Evolutionary conservation across 2,888 invertebrate species (phyloP).

Genomic region (Orchestes rusci): DNA sequence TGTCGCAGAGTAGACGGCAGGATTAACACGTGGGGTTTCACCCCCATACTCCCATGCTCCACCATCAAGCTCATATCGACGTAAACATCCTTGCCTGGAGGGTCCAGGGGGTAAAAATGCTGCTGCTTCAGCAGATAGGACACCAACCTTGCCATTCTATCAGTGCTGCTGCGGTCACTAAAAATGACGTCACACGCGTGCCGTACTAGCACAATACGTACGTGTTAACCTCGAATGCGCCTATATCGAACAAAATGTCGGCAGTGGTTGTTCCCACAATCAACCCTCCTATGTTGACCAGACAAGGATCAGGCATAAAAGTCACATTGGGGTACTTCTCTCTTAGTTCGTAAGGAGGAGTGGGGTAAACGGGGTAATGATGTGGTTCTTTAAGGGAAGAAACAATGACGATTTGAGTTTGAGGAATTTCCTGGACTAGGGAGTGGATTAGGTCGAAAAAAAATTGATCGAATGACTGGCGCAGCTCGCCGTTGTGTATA

Average conservation of each 20-base stretch:
- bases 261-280: conserved; percentile 72
- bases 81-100: conserved; percentile 57
- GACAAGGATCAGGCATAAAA: conserved; percentile 74
- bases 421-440: conserved; percentile 45
- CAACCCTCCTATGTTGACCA: conserved; percentile 69
- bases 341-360: conserved; percentile 61
- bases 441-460: conserved; percentile 65
- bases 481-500: conserved; percentile 53
- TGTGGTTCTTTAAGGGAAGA: conserved; percentile 72
- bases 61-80: conserved; percentile 67
- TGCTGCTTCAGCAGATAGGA: conserved; percentile 70
- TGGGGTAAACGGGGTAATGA: conserved; percentile 75
- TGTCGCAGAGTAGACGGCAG: conserved; percentile 78
- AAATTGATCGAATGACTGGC: conserved; percentile 63
- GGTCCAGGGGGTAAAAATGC: conserved; percentile 76
- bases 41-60: conserved; percentile 61
- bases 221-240: conserved; percentile 57
- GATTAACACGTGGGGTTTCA: conserved; percentile 74
- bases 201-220: conserved; percentile 4
- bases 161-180: no score
- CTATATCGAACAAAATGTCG: conserved; percentile 76
- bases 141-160: conserved; percentile 69
- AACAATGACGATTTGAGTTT: conserved; percentile 47
- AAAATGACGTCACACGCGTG: background rate
- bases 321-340: conserved; percentile 56